Conservation (phyloP, 2,113 vertebrate species). For the Poicephalus meyeri region DNA sequence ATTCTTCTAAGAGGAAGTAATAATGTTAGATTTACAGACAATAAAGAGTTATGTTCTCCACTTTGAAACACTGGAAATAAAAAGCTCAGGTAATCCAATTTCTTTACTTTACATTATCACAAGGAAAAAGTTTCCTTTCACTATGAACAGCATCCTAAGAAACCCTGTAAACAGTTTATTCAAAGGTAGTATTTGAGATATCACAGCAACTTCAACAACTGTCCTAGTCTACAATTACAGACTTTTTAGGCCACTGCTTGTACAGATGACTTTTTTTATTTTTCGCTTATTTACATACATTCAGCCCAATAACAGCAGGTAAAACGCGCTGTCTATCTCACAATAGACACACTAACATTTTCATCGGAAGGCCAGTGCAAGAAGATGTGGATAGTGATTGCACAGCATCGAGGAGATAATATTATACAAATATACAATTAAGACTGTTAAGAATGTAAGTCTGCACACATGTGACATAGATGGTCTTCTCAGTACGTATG, state of each 20-base stretch:
- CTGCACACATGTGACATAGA: constrained; percentile 54
- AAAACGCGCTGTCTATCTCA: constrained; percentile 70
- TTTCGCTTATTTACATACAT: constrained; percentile 82
- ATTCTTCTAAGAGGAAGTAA: constrained; percentile 82
- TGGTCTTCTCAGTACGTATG: constrained; percentile 33
- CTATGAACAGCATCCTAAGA: constrained; percentile 66
- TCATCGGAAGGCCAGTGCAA: constrained; percentile 76
- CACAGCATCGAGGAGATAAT: constrained; percentile 75
- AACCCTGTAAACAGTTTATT: constrained; percentile 64
- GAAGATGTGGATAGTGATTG: constrained; percentile 71
- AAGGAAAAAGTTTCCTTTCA: constrained; percentile 69
- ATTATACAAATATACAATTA: constrained; percentile 83
- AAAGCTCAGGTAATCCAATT: constrained; percentile 71
- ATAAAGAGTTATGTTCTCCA: constrained; percentile 74
- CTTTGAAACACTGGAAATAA: constrained; percentile 77
- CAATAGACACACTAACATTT: constrained; percentile 71
- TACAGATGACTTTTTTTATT: constrained; percentile 60
- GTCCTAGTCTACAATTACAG: constrained; percentile 70
- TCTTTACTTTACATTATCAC: constrained; percentile 70
- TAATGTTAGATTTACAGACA: constrained; percentile 83
- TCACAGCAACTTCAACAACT: constrained; percentile 72
- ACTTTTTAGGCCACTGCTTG: constrained; percentile 74
- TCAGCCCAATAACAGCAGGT: constrained; percentile 77
- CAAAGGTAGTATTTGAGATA: constrained; percentile 71
- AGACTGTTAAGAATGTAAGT: constrained; percentile 71